phyloP scores from a whole-genome alignment of 2,797 vertebrate species.

The Thaleichthys pacificus region DNA sequence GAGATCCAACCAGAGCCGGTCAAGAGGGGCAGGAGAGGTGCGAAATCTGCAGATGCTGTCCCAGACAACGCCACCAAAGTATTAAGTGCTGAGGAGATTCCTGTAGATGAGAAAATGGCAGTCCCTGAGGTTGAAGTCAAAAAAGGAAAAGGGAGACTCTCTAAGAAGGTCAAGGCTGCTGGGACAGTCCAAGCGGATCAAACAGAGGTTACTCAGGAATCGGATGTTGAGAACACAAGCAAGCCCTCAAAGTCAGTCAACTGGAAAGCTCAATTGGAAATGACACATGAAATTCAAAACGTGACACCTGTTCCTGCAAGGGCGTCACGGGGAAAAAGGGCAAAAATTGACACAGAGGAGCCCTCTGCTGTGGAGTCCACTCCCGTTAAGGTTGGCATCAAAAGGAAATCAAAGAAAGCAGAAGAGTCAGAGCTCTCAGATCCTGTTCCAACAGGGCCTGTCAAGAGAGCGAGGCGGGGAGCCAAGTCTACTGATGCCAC shows the following conservation, averaged over 20 bases:
- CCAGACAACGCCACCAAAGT: neutral
- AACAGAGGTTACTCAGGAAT: constrained; percentile 4
- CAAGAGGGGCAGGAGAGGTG: constrained; percentile 44
- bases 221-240: constrained; percentile 19
- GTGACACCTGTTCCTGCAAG: constrained; percentile 36
- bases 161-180: constrained; percentile 33
- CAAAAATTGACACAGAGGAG: constrained; percentile 22
- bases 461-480: constrained; percentile 54
- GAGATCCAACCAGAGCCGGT: constrained; percentile 23
- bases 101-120: neutral
- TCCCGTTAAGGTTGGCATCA: neutral
- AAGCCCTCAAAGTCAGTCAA: constrained; percentile 51
- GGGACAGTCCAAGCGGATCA: neutral
- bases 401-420: constrained; percentile 23
- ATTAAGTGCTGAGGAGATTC: neutral
- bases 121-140: constrained; percentile 11
- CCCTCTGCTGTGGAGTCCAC: neutral
- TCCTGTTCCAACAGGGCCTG: constrained; percentile 33
- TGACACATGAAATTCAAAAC: constrained; percentile 9
- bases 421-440: constrained; percentile 67
- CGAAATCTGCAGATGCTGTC: constrained; percentile 21
- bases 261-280: constrained; percentile 52
- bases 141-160: constrained; percentile 17
- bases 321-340: constrained; percentile 47
- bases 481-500: constrained; percentile 35